Evolutionary conservation across 2,113 vertebrate species (phyloP), one percentile per base, ranked within the genome.

Genomic region (Saccopteryx leptura): DNA sequence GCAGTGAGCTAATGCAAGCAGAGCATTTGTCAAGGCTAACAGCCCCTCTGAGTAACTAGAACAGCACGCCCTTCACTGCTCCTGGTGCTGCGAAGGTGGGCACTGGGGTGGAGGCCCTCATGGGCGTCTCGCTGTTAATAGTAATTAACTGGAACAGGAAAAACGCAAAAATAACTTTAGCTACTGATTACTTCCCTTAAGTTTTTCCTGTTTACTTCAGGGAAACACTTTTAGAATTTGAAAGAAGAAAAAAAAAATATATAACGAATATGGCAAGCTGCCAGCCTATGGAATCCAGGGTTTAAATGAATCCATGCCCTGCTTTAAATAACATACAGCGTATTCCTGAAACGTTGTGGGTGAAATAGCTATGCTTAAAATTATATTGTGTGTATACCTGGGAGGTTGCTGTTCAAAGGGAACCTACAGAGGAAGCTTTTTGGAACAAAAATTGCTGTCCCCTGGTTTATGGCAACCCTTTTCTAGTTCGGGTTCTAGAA

Each of bases 171-270:
- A 87, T 91, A 91, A 95, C 69, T 95, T 91, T 93, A 80, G 79
- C 63, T 76, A 46, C 79, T 88, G 48, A 90, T 66, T 24, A 63
- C 13, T 84, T 94, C 61, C 79, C 60, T 28, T 33, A 78, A 52
- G 46, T 75, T 97, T 92, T 96, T 90, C 91, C 89, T 97, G 83
- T 93, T 96, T 95, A 94, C 33, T 46, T 80, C 48, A 80, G 74
- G 28, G 33, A 93, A 95, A 58, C 75, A 78, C 68, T 95, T 96
- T 93, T 93, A 75, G 86, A 95, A 96, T 9, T 65, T 33, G 23
- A 82, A 69, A 17, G 23, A 56, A 81, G 17, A 39, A 78, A 75
- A 93, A 75, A 93, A 80, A 88, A 31, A 74, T 50, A 88, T 17
- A 75, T 19, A 46, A 28, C 33, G 48, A 83, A 26, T 50, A 81